Evolutionary conservation across 2,888 invertebrate genomes (phyloP), one percentile per base, ranked within the genome.

Genomic region (Pheosia gnoma): DNA sequence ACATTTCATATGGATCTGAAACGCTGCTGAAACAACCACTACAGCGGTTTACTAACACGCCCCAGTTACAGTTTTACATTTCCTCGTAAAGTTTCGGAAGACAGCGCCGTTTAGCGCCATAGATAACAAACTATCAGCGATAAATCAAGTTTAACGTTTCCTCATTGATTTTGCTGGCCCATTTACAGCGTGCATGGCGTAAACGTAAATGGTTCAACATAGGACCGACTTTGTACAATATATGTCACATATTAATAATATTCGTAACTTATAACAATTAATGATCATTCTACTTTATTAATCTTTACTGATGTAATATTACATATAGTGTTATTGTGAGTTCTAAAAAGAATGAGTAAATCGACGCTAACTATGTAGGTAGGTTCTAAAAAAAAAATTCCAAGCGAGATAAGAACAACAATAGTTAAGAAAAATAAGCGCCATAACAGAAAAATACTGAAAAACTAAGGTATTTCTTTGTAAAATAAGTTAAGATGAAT

Each of bases 141-240:
- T 86, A 86, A 86, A 88, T 87, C 85, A 85, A 80, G 70, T 79
- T 80, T 80, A 80, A 64, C 52, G 74, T 78, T 87, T 88, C 88
- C 87, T 83, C 77, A 83, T 85, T 83, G 86, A 86, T 86, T 83
- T 75, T 74, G 75, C 74, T 82, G 82, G 79, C 83, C 84, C 68
- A 70, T 74, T 80, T 78, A 58, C 25, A 6, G 13, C 41, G 10
- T 57, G 36, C n/a, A 41, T 45, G 38, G 38, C 6, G 39, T n/a
- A 55, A 55, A 0, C 10, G 39, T 39, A 39, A 5, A n/a, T 4
- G 51, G 51, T 51, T 51, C 25, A 51, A 51, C 25, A 51, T 51
- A 25, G 9, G 25, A 25, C 4, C 8, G n/a, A n/a, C 25, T 45
- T 45, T 9, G 43, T 45, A 9, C 45, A n/a, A 9, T 9, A 3